A percentile compares a stretch with the other conserved stretches of the same genome.
phyloP scores from a whole-genome alignment of 2,797 vertebrate species.

The Pseudochromis fuscus region DNA sequence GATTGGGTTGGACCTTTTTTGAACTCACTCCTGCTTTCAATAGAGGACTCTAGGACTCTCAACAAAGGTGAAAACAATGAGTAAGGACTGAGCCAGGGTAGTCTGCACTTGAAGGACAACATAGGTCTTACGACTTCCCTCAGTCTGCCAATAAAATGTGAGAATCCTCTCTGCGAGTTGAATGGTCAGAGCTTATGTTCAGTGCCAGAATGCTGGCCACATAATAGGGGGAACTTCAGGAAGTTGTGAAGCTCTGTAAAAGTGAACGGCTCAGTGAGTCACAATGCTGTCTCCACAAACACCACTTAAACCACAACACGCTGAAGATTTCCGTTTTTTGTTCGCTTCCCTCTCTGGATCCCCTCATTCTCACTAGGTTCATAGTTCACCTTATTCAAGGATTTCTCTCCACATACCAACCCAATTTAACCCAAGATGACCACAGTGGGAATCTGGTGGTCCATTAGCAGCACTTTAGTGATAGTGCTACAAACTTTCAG shows the following conservation, averaged over 20 bases:
- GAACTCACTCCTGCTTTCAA: conserved; percentile 45
- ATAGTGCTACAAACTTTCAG: conserved; percentile 7
- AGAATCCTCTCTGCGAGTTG: conserved; percentile 63
- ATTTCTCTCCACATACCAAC: conserved; percentile 50
- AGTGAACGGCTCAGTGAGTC: conserved; percentile 79
- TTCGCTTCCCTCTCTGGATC: conserved; percentile 55
- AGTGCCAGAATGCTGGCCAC: conserved; percentile 64
- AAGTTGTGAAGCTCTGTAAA: conserved; percentile 82
- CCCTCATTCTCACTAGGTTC: conserved; percentile 65
- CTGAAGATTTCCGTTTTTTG: conserved; percentile 66
- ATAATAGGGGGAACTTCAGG: conserved; percentile 77
- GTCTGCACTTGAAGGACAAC: conserved; percentile 64
- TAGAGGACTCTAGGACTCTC: conserved; percentile 37
- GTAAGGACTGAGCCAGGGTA: conserved; percentile 37
- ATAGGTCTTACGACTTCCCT: conserved; percentile 52
- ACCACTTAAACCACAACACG: conserved; percentile 79
- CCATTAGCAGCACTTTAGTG: conserved; percentile 19
- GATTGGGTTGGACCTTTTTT: conserved; percentile 52
- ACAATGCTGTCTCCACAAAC: conserved; percentile 77
- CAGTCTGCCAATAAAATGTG: conserved; percentile 73
- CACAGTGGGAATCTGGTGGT: conserved; percentile 52
- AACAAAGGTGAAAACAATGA: conserved; percentile 69
- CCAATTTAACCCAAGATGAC: conserved; percentile 57
- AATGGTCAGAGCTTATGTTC: conserved; percentile 74
- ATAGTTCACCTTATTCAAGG: conserved; percentile 75